These are phyloP conservation scores for Sebastes melanostomus DNA, from an alignment of 2,797 vertebrate genomes.

Conservation along the genomic window DNA sequence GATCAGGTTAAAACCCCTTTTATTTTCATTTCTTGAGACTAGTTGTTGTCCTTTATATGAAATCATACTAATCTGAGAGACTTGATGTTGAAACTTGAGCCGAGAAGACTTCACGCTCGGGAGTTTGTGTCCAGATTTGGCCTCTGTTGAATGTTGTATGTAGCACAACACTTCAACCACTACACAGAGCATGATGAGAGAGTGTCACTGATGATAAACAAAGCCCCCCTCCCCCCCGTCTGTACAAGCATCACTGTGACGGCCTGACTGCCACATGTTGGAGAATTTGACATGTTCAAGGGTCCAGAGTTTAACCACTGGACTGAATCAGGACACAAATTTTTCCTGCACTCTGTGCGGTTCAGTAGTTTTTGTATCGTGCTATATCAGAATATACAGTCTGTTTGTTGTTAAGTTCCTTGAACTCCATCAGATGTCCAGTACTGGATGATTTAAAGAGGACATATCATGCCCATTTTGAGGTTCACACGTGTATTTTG, in stretches of 20 bases:
- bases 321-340: not conserved
- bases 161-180: not conserved
- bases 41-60: not conserved
- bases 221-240: not conserved
- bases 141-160: not conserved
- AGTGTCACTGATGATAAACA: constrained; percentile 27
- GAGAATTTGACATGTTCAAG: not conserved
- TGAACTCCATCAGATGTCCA: not conserved
- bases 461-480: not conserved
- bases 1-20: not conserved
- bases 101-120: not conserved
- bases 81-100: not conserved
- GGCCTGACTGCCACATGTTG: not conserved
- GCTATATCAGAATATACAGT: not conserved
- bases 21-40: not conserved
- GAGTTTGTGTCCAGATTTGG: constrained; percentile 16
- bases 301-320: constrained; percentile 9
- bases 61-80: not conserved
- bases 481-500: not conserved
- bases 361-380: not conserved
- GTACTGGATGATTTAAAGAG: not conserved
- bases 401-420: not conserved
- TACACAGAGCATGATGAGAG: not conserved
- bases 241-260: not conserved
- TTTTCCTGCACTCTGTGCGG: not conserved